Evolutionary conservation across 2,888 invertebrate genomes (phyloP).

Genomic region (Callyntrura sp.): DNA sequence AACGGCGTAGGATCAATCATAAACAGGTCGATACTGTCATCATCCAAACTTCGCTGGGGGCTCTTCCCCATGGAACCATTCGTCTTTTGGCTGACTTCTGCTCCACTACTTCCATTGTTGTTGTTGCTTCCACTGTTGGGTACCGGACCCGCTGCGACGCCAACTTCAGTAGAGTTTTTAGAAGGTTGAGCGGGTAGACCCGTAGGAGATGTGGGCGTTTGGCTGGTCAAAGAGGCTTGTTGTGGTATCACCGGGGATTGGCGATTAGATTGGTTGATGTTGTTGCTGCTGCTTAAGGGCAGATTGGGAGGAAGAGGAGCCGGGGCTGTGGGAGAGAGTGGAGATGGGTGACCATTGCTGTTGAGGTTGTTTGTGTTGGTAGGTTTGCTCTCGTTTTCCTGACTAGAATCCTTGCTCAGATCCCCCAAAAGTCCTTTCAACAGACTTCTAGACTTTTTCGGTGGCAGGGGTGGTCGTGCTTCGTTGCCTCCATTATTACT

Average conservation of each 20-base stretch:
- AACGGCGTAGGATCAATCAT: conserved; percentile 80
- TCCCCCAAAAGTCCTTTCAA: conserved; percentile 68
- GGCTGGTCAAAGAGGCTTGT: background rate
- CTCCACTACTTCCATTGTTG: background rate
- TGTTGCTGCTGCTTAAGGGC: background rate
- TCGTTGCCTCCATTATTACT: conserved; percentile 32
- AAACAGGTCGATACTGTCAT: conserved; percentile 79
- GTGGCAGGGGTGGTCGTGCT: conserved; percentile 66
- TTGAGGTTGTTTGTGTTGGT: conserved; percentile 15
- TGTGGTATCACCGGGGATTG: conserved; percentile 50
- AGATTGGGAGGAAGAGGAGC: conserved; percentile 2
- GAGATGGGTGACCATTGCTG: conserved; percentile 42
- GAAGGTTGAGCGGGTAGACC: background rate
- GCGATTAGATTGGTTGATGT: conserved; percentile 5
- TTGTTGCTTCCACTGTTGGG: conserved; percentile 18
- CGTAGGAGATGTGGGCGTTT: conserved; percentile 53
- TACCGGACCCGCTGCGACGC: conserved; percentile 4
- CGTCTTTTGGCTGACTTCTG: background rate
- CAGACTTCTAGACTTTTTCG: conserved; percentile 70
- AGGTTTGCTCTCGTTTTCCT: conserved; percentile 67
- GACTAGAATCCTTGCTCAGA: conserved; percentile 74
- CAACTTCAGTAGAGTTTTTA: conserved; percentile 21
- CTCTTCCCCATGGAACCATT: conserved; percentile 64
- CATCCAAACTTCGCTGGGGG: conserved; percentile 76
- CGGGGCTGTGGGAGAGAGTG: conserved; percentile 22